phyloP scores from a whole-genome alignment of 2,113 vertebrate genomes.

The Oplegnathus fasciatus region DNA sequence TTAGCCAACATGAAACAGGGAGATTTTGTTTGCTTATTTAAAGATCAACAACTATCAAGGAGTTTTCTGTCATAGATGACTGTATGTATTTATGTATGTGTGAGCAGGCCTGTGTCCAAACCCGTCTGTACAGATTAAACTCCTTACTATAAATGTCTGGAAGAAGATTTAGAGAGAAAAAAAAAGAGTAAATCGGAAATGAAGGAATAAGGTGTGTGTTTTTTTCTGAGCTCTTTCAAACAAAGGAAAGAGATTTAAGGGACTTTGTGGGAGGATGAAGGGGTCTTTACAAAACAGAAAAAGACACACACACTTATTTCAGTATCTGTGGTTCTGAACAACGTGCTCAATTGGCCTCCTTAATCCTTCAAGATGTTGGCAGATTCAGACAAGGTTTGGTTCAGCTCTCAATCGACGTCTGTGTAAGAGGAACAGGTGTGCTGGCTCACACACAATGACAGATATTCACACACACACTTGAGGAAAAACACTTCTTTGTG shows the following conservation, averaged over 20 bases:
- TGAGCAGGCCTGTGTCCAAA: background rate
- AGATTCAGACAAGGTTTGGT: background rate
- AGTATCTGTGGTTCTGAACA: background rate
- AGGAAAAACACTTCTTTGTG: background rate
- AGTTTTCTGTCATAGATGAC: background rate
- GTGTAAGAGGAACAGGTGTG: constrained; percentile 1
- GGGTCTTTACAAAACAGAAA: background rate
- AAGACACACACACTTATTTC: background rate
- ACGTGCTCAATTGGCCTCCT: background rate
- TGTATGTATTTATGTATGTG: background rate
- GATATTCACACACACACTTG: background rate
- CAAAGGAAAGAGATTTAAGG: background rate
- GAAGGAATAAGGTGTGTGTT: background rate
- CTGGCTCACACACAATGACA: background rate
- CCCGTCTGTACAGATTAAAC: background rate
- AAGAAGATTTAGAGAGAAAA: background rate
- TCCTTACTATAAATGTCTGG: background rate
- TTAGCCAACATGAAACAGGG: constrained; percentile 3
- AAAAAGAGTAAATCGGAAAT: background rate
- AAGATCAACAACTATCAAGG: background rate
- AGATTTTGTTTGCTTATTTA: constrained; percentile 11
- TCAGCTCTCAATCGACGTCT: background rate
- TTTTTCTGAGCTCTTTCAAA: background rate
- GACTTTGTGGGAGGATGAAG: background rate
- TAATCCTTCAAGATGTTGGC: background rate